A percentile compares a stretch with the other conserved stretches of the same genome.
Evolutionary conservation across 1,140 invertebrate genomes (phyloP).

Genomic region (Drosophila triauraria): DNA sequence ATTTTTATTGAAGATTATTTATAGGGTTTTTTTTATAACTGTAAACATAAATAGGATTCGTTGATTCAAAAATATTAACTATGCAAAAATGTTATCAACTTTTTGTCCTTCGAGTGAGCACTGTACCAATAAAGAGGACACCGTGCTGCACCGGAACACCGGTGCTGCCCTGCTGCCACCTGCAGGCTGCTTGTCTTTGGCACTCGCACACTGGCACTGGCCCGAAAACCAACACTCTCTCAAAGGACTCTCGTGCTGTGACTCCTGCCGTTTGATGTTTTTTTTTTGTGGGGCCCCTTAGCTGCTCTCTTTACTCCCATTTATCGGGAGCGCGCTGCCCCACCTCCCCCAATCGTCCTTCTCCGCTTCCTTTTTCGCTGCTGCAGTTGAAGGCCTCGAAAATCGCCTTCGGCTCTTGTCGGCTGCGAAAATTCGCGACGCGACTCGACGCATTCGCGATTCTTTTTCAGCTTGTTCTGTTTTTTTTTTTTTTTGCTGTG

Average conservation of each 20-base stretch:
- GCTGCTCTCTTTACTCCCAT: slow-evolving; percentile 43
- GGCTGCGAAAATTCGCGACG: slow-evolving; percentile 33
- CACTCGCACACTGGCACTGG: slow-evolving; percentile 8
- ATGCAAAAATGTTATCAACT: too few relatives aligned
- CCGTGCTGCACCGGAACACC: slow-evolving; percentile 33
- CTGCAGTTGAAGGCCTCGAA: slow-evolving; percentile 45
- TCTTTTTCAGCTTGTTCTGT: slow-evolving; percentile 8
- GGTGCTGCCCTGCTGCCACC: slow-evolving; percentile 63
- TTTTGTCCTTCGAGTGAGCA: not conserved
- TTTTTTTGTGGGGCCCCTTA: slow-evolving; percentile 13
- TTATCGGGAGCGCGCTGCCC: slow-evolving; percentile 18
- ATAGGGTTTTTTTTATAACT: not conserved
- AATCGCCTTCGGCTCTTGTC: slow-evolving; percentile 48
- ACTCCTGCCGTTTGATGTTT: slow-evolving; percentile 41
- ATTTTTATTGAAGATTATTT: too few relatives aligned
- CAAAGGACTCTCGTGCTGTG: slow-evolving; percentile 13
- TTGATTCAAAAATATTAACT: too few relatives aligned
- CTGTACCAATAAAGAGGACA: slow-evolving; percentile 29
- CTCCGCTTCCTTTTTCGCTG: not conserved
- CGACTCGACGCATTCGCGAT: slow-evolving; percentile 22
- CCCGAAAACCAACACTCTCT: slow-evolving; percentile 27
- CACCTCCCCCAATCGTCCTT: not conserved
- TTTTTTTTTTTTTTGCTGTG: not conserved
- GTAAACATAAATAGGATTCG: not conserved
- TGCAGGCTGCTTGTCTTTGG: slow-evolving; percentile 58